These are phyloP conservation scores for Sinohyriopsis cumingii DNA, from an alignment of 2,888 invertebrate genomes.

Conservation along the genomic window DNA sequence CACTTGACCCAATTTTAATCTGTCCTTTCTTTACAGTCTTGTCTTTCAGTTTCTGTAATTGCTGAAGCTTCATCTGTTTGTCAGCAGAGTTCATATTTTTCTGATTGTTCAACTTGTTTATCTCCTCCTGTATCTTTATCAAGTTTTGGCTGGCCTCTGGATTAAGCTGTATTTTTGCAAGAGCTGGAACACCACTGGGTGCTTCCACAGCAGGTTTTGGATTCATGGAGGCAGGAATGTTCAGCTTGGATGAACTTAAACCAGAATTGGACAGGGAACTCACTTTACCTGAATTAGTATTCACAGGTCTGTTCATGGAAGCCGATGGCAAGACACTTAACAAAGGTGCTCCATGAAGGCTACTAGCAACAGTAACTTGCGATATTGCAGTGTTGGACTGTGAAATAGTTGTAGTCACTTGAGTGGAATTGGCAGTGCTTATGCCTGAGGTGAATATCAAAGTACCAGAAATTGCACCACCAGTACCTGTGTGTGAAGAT, in stretches of 20 bases:
- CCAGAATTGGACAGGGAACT: not conserved
- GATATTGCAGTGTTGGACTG: slow-evolving; percentile 40
- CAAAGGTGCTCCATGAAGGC: not conserved
- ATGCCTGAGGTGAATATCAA: slow-evolving; percentile 6
- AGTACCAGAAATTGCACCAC: too few relatives aligned
- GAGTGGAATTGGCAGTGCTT: slow-evolving; percentile 34
- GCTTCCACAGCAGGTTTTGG: slow-evolving; percentile 20
- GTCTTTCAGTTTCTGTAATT: slow-evolving; percentile 81
- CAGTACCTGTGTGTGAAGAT: too few relatives aligned
- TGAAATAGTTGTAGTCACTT: slow-evolving; percentile 51
- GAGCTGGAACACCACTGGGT: slow-evolving; percentile 34
- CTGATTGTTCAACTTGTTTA: slow-evolving; percentile 78
- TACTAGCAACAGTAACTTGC: slow-evolving; percentile 21
- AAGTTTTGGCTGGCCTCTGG: slow-evolving; percentile 45
- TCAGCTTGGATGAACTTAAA: not conserved
- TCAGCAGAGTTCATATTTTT: slow-evolving; percentile 74
- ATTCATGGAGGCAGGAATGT: slow-evolving; percentile 1
- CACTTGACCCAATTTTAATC: slow-evolving; percentile 69
- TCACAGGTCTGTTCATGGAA: not conserved
- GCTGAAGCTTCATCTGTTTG: slow-evolving; percentile 77
- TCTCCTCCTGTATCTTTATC: slow-evolving; percentile 80
- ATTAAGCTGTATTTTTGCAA: slow-evolving; percentile 42
- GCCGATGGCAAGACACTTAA: not conserved
- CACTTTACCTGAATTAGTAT: not conserved
- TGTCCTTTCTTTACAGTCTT: slow-evolving; percentile 83